Evolutionary conservation across 2,888 invertebrate species (phyloP), one percentile per base, ranked within the genome.

Genomic region (Stenolophus ochropezus): DNA sequence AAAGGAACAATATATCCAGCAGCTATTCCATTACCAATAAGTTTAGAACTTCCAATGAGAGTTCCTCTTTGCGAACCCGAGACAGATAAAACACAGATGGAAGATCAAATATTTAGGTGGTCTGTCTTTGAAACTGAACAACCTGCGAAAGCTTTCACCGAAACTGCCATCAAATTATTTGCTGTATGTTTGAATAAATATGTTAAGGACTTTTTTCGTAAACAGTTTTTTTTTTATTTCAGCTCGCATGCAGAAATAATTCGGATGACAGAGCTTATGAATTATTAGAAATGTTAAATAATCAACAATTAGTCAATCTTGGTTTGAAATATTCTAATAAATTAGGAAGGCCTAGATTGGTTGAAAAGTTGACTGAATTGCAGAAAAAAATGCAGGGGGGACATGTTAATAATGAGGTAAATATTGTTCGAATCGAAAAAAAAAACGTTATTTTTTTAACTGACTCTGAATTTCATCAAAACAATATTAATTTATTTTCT

Each of bases 301-400:
- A 95, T 85, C 93, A 94, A 1, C 94, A 94, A 58, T 90, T 97
- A 0, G 89, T 97, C 47, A 95, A 95, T 83, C 90, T 97, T 47
- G 97, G 97, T 0, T 94, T 96, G n/a, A 96, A 96, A 87, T 98
- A 97, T 89, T 96, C 97, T 0, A 93, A 94, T 0, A 93, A 95
- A 84, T 90, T 95, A 8, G 94, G 96, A 21, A 93, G 94, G 85
- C 92, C 93, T 85, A 94, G 95, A 85, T 90, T 98, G 58, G 95
- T 95, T 0, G 95, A 96, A 84, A 94, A 95, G 87, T 90, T 98
- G 23, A 91, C 91, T 5, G 91, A 92, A 84, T 86, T 95, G 8
- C 90, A 93, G 2, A 91, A 89, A 1, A 87, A 88, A 77, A 78
- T 89, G 42, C 89, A 89, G 74, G 87, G 88, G 25, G 71, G 71